Conservation (phyloP, 2,888 invertebrate genomes). For the Erynnis tages region DNA sequence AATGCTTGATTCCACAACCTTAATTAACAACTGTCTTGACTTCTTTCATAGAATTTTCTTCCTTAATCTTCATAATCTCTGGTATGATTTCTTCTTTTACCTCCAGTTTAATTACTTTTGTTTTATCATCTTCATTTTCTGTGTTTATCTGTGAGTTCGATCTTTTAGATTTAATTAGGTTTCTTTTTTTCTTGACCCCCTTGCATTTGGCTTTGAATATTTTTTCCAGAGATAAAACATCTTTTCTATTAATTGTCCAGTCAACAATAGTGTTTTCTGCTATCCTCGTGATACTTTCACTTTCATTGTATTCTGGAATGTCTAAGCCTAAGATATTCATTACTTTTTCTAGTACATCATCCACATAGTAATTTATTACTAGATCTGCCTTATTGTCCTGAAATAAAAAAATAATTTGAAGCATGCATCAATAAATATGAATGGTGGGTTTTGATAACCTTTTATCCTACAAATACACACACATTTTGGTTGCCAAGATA, state of each 20-base stretch:
- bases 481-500: no score
- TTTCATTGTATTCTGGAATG: conserved; percentile 86
- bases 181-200: conserved; percentile 70
- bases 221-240: conserved; percentile 83
- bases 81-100: conserved; percentile 42
- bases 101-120: conserved; percentile 60
- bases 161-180: conserved; percentile 59
- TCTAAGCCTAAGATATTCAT: conserved; percentile 88
- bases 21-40: neutral
- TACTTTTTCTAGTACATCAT: conserved; percentile 88
- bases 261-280: conserved; percentile 76
- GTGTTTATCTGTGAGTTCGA: conserved; percentile 39
- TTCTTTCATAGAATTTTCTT: neutral
- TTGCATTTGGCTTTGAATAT: conserved; percentile 75
- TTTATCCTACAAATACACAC: no score
- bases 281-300: conserved; percentile 85
- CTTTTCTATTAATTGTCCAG: conserved; percentile 86
- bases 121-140: conserved; percentile 42
- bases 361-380: conserved; percentile 93
- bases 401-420: no score
- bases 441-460: no score
- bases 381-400: conserved; percentile 96
- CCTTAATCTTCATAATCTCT: neutral
- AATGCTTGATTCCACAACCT: no score
- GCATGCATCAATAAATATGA: no score